Conservation (phyloP, 2,888 invertebrate species). For the Syrphus vitripennis region DNA sequence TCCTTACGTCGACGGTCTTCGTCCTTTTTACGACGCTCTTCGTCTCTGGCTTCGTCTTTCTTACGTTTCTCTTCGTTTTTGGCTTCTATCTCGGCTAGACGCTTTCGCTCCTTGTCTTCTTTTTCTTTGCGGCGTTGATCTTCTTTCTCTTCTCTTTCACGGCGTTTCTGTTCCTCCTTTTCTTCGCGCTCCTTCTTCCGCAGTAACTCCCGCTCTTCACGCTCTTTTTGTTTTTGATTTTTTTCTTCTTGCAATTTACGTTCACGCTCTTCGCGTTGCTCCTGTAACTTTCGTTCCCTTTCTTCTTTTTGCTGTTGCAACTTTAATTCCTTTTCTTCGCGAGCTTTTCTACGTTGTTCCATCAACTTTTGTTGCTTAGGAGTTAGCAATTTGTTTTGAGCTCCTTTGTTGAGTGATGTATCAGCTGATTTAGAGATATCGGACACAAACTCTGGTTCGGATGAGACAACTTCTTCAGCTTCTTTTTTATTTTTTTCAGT, state of each 20-base stretch:
- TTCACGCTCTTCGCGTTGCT: constrained; percentile 81
- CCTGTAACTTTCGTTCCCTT: constrained; percentile 82
- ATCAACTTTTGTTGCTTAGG: constrained; percentile 76
- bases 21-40: constrained; percentile 79
- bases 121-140: constrained; percentile 81
- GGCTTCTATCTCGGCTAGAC: constrained; percentile 76
- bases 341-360: constrained; percentile 76
- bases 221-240: constrained; percentile 70
- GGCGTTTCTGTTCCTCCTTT: constrained; percentile 76
- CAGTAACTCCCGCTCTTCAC: constrained; percentile 74
- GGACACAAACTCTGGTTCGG: constrained; percentile 7
- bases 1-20: constrained; percentile 83
- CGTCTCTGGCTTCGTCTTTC: constrained; percentile 76
- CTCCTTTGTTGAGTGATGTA: constrained; percentile 14
- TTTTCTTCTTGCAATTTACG: constrained; percentile 76
- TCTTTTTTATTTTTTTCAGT: constrained; percentile 5
- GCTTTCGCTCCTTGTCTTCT: constrained; percentile 79
- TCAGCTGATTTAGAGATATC: constrained; percentile 13
- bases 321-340: constrained; percentile 80
- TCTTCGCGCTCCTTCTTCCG: constrained; percentile 76
- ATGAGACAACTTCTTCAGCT: neutral
- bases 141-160: constrained; percentile 80
- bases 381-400: constrained; percentile 72
- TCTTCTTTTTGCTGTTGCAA: constrained; percentile 81
- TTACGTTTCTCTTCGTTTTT: constrained; percentile 76